phyloP scores from a whole-genome alignment of 2,888 invertebrate species.

The Drosophila picticornis region DNA sequence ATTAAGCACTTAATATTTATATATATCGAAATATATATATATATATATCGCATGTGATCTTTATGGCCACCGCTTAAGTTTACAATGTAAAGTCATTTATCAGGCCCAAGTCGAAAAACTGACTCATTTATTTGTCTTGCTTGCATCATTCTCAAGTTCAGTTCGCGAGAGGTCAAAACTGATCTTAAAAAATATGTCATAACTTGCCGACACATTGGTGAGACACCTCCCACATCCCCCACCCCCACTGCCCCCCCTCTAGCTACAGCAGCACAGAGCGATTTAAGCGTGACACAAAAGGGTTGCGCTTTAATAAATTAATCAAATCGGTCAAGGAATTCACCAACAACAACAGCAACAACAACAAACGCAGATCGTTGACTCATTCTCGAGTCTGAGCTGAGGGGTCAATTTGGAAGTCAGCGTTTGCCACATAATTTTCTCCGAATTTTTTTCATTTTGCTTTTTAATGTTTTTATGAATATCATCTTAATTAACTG shows the following conservation, averaged over 20 bases:
- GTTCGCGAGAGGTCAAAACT: conserved; percentile 57
- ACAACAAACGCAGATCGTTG: conserved; percentile 24
- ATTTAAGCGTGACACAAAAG: conserved; percentile 56
- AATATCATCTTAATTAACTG: conserved; percentile 75
- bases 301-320: conserved; percentile 80
- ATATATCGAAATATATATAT: background rate
- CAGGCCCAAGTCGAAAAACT: conserved; percentile 26
- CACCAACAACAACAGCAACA: conserved; percentile 10
- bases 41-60: background rate
- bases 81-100: conserved; percentile 28
- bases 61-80: background rate
- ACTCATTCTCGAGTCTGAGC: conserved; percentile 52
- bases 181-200: conserved; percentile 53
- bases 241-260: background rate
- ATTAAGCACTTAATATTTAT: background rate
- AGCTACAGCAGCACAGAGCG: background rate
- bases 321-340: conserved; percentile 78
- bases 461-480: conserved; percentile 32
- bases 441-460: conserved; percentile 62
- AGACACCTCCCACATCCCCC: conserved; percentile 1
- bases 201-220: conserved; percentile 73
- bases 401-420: conserved; percentile 66
- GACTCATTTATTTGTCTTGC: conserved; percentile 56
- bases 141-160: conserved; percentile 78
- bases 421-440: conserved; percentile 46